Percentiles rank a stretch among this genome's conserved stretches.
phyloP scores from a whole-genome alignment of 2,113 vertebrate species.

The Azemiops feae region DNA sequence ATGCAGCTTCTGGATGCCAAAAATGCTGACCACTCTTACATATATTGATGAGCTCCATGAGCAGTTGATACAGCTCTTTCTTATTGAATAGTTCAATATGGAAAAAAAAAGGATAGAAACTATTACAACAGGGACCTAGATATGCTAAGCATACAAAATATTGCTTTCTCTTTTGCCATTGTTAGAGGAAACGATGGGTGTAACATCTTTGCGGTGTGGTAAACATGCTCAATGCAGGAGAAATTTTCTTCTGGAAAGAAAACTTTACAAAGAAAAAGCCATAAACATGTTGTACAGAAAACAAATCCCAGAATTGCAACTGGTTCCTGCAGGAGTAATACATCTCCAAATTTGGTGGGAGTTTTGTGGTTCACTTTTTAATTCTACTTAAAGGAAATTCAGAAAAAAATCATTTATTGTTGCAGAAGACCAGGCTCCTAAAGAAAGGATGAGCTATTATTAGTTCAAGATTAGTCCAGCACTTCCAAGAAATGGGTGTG shows the following conservation, averaged over 20 bases:
- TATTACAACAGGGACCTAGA: constrained; percentile 2
- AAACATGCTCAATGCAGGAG: constrained; percentile 34
- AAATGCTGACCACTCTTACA: neutral
- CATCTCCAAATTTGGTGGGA: neutral
- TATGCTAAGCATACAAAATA: neutral
- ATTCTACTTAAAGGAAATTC: neutral
- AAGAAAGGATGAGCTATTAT: constrained; percentile 16
- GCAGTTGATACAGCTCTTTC: neutral
- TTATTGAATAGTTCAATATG: constrained; percentile 19
- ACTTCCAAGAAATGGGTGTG: neutral
- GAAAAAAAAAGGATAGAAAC: constrained; percentile 44
- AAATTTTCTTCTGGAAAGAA: neutral
- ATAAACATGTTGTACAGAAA: constrained; percentile 7
- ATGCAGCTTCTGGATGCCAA: neutral
- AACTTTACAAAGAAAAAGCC: constrained; percentile 38
- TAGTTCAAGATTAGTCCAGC: constrained; percentile 9
- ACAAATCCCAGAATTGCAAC: constrained; percentile 4
- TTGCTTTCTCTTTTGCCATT: constrained; percentile 51
- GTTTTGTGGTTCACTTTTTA: constrained; percentile 7
- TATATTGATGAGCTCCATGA: neutral
- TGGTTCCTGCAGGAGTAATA: neutral
- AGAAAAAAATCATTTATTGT: constrained; percentile 15
- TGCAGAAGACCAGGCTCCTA: neutral
- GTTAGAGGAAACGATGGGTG: constrained; percentile 53
- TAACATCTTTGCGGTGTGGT: constrained; percentile 44